These are phyloP conservation scores for Balaeniceps rex DNA, from an alignment of 2,113 vertebrate genomes.

Conservation along the genomic window DNA sequence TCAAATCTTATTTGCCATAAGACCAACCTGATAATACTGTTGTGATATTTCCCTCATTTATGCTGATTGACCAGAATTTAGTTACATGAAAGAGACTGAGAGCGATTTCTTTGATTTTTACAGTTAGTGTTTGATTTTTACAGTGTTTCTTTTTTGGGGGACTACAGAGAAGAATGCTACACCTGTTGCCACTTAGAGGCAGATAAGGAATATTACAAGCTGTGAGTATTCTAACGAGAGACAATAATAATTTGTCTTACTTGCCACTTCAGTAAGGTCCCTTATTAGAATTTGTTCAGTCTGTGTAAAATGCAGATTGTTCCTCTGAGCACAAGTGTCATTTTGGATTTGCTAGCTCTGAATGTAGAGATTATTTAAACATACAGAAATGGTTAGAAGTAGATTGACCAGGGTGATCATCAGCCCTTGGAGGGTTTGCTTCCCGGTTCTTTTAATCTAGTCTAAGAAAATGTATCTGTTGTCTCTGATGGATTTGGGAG, in stretches of 20 bases:
- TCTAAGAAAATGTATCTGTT: background rate
- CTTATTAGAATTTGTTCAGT: background rate
- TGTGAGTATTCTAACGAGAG: background rate
- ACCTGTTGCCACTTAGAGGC: background rate
- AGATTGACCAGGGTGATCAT: background rate
- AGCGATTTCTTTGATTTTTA: background rate
- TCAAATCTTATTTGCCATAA: background rate
- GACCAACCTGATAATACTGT: background rate
- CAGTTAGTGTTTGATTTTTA: background rate
- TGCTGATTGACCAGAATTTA: background rate
- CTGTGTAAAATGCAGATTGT: background rate
- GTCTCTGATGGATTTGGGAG: background rate
- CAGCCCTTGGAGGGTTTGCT: background rate
- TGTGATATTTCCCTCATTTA: background rate
- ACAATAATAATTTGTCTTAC: background rate
- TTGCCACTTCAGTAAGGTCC: background rate
- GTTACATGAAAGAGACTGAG: background rate
- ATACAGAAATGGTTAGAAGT: background rate
- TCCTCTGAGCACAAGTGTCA: background rate
- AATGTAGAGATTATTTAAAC: background rate
- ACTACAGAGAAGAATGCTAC: background rate
- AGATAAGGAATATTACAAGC: background rate
- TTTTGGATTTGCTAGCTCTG: background rate
- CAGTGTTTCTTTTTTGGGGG: background rate
- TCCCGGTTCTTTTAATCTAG: background rate